phyloP scores from a whole-genome alignment of 1,140 invertebrate species.

The Ptiloglossa arizonensis region DNA sequence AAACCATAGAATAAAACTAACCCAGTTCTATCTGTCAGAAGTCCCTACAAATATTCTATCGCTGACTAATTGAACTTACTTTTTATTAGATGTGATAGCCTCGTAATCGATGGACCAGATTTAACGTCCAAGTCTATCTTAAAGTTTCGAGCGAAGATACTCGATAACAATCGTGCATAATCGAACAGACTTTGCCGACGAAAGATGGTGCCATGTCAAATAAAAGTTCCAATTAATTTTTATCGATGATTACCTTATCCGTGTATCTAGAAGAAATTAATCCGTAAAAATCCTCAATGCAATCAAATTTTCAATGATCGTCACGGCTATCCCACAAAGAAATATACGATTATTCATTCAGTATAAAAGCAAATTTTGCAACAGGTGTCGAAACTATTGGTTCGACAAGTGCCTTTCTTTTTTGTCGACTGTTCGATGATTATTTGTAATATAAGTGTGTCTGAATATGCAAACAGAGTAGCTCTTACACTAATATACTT shows the following conservation, averaged over 20 bases:
- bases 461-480: conserved; percentile 11
- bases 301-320: conserved; percentile 7
- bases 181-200: background rate
- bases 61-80: background rate
- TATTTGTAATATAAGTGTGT: conserved; percentile 17
- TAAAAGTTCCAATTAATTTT: background rate
- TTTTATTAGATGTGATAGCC: background rate
- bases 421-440: background rate
- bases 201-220: background rate
- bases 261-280: background rate
- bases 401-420: conserved; percentile 24
- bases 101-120: conserved; percentile 13
- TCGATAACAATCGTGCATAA: background rate
- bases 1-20: background rate
- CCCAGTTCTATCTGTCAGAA: background rate
- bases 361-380: background rate
- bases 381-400: conserved; percentile 7
- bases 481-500: conserved; percentile 42
- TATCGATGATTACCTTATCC: conserved; percentile 15
- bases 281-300: background rate
- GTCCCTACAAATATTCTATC: background rate
- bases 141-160: background rate
- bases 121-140: background rate
- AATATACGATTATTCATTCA: background rate
- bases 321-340: background rate